Base-by-base conservation (phyloP, 1,140 invertebrate species). In the Plutomurus gul region DNA sequence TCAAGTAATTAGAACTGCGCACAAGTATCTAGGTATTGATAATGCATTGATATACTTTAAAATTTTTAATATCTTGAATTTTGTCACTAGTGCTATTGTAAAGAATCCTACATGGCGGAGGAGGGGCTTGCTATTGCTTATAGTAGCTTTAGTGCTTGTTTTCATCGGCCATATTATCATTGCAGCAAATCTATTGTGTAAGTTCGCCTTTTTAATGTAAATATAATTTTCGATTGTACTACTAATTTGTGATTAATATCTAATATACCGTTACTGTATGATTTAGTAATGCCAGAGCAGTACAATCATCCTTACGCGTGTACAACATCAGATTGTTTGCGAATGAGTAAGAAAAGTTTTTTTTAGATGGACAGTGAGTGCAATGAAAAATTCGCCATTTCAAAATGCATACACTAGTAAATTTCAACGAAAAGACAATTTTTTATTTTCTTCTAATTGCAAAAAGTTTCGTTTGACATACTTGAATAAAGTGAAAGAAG, bases 241-340 rank as follows among this genome's bases (percentile, higher is more conserved):
- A 4, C 11, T 39, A 8, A 33, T 71, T 11, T 4, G 7, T 71
- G 4, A 7, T n/a, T 47, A 47, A 47, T 47, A 8, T 8, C 18
- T n/a, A 47, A 47, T 4, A 49, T 4, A 1, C 16, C 22, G n/a
- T 30, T 1, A n/a, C 20, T 47, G 27, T 47, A 0, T 20, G n/a
- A 22, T 70, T 40, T 33, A 80, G 79, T 60, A 6, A 30, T 30
- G 22, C 30, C 60, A 11, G 43, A 77, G n/a, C 39, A 40, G 39
- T 36, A 16, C 20, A 75, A 77, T 56, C 56, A 80, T 60, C 79
- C 79, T 2, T 77, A 80, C 37, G 70, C 74, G 4, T 80, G 79
- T 20, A 5, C 7, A 30, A 80, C 65, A 6, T 27, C 20, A 16
- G 77, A 80, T 51, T 80, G 79, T 18, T 0, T 36, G 10, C 25